A percentile compares a stretch with the other conserved stretches of the same genome.
phyloP scores from a whole-genome alignment of 2,797 vertebrate species.

The Crypturellus tataupa region DNA sequence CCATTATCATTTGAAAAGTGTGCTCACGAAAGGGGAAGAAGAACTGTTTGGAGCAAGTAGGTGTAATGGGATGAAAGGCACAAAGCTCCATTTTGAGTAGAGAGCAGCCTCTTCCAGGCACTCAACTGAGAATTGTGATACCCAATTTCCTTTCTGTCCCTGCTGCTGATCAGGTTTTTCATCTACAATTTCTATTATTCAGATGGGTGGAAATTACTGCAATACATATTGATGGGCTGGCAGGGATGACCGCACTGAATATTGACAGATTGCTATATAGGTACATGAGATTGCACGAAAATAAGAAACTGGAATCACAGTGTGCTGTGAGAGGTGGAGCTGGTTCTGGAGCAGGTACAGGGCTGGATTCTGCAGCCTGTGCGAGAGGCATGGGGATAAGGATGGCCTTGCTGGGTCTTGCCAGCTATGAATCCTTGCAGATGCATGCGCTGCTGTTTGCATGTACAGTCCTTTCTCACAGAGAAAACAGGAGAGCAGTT shows the following conservation, averaged over 20 bases:
- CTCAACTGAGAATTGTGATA: background rate
- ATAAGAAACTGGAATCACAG: background rate
- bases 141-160: background rate
- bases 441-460: background rate
- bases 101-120: conserved; percentile 32
- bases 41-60: conserved; percentile 37
- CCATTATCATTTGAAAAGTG: conserved; percentile 60
- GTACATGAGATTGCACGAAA: background rate
- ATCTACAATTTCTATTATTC: conserved; percentile 7
- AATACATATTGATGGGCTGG: conserved; percentile 13
- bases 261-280: background rate
- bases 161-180: background rate
- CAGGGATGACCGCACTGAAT: background rate
- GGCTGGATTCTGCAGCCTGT: background rate
- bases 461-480: background rate
- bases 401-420: background rate
- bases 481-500: background rate
- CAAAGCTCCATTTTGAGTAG: background rate
- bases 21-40: conserved; percentile 20
- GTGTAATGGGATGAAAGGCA: conserved; percentile 39
- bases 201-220: conserved; percentile 18
- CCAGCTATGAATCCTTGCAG: background rate
- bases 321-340: fast-evolving
- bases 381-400: background rate
- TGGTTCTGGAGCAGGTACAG: background rate